phyloP scores from a whole-genome alignment of 37 sponge, comb jelly and placozoan genomes.

The Crambe crambe region DNA sequence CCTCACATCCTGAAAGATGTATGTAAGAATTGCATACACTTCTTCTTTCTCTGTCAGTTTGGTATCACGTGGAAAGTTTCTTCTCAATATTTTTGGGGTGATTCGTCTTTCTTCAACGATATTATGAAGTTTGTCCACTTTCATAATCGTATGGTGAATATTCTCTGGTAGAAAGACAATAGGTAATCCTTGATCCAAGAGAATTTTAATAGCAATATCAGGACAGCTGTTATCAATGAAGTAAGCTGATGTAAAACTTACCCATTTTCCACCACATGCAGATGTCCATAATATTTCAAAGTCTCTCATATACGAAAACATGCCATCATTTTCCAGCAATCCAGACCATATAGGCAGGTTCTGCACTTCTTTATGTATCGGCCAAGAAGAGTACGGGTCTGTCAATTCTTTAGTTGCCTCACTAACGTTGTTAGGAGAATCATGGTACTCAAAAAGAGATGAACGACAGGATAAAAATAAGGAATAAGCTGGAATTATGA shows the following conservation, averaged over 20 bases:
- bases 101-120: not conserved
- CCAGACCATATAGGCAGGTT: slow-evolving; percentile 37
- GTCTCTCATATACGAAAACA: not conserved
- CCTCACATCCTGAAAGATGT: slow-evolving; percentile 37
- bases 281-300: slow-evolving; percentile 40
- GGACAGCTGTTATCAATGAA: slow-evolving; percentile 2
- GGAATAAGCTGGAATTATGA: slow-evolving; percentile 51
- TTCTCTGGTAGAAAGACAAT: slow-evolving; percentile 40
- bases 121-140: not conserved
- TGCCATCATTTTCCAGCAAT: slow-evolving; percentile 31
- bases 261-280: slow-evolving; percentile 55
- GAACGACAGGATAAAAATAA: slow-evolving; percentile 34
- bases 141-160: slow-evolving; percentile 22
- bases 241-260: slow-evolving; percentile 24
- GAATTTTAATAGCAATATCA: slow-evolving; percentile 9
- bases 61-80: not conserved
- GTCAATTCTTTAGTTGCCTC: not conserved
- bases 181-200: slow-evolving; percentile 7
- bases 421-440: slow-evolving; percentile 3
- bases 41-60: not conserved
- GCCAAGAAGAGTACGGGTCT: slow-evolving; percentile 63
- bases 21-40: slow-evolving; percentile 17
- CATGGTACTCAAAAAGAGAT: slow-evolving; percentile 20
- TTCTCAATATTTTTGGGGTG: slow-evolving; percentile 20
- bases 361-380: slow-evolving; percentile 25